Percentiles rank a stretch among this genome's conserved stretches.
Evolutionary conservation across 2,888 invertebrate genomes (phyloP).

Genomic region (Rhogogaster chlorosoma): DNA sequence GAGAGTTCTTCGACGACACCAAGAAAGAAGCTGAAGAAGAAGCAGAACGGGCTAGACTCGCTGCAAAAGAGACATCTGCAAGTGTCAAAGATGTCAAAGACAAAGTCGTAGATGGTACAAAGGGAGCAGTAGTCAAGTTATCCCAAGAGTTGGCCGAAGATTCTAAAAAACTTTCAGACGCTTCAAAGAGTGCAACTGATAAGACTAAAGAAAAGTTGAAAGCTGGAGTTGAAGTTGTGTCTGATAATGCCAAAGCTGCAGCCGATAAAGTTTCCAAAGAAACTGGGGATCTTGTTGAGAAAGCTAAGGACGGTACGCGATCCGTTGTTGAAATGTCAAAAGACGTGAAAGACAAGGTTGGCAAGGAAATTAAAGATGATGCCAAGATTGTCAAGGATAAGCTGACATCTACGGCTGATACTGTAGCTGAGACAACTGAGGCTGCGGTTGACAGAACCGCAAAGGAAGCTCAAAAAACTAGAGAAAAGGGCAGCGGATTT

Average conservation of each 20-base stretch:
- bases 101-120: conserved; percentile 57
- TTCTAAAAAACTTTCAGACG: conserved; percentile 54
- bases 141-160: conserved; percentile 50
- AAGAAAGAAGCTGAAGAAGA: conserved; percentile 58
- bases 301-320: conserved; percentile 12
- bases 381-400: conserved; percentile 55
- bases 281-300: conserved; percentile 24
- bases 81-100: conserved; percentile 26
- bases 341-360: conserved; percentile 49
- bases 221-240: conserved; percentile 53
- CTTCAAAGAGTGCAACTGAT: conserved; percentile 60
- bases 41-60: conserved; percentile 53
- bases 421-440: conserved; percentile 51
- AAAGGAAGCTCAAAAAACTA: conserved; percentile 60
- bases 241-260: conserved; percentile 52
- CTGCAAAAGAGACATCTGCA: conserved; percentile 51
- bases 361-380: conserved; percentile 59
- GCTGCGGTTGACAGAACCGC: conserved; percentile 53
- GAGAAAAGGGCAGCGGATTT: conserved; percentile 56
- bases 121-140: conserved; percentile 58
- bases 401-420: conserved; percentile 40
- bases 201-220: conserved; percentile 57
- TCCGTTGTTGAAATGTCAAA: background rate
- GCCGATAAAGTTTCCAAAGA: conserved; percentile 22
- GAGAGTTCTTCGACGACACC: conserved; percentile 51